Evolutionary conservation across 23 tunicate genomes (phyloP).

Genomic region (Trididemnum miniatum): DNA sequence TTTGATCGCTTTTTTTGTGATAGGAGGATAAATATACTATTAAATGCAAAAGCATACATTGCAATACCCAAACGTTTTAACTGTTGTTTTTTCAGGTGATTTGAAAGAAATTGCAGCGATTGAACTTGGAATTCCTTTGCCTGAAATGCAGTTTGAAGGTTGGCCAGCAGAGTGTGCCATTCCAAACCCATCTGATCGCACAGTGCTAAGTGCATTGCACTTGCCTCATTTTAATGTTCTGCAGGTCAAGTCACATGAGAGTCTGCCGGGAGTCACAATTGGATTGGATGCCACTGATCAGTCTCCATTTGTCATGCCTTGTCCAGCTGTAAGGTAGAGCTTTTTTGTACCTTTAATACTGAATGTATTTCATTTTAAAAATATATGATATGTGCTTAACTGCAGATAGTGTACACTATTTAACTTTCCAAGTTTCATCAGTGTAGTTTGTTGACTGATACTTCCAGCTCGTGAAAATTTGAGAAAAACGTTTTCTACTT

Average conservation of each 20-base stretch:
- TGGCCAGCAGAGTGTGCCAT: slow-evolving; percentile 65
- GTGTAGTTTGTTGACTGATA: no score
- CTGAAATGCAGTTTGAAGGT: slow-evolving; percentile 62
- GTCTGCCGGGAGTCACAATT: slow-evolving; percentile 25
- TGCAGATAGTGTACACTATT: no score
- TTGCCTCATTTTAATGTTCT: slow-evolving; percentile 49
- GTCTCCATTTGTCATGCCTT: slow-evolving; percentile 24
- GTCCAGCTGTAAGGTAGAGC: slow-evolving; percentile 38
- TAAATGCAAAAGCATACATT: no score
- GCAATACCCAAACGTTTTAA: no score
- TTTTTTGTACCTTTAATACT: not conserved
- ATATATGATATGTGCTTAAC: no score
- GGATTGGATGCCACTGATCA: slow-evolving; percentile 20
- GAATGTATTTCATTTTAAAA: no score
- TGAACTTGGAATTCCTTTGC: slow-evolving; percentile 57
- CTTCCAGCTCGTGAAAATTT: no score
- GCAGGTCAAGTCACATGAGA: slow-evolving; percentile 7
- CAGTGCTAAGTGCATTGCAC: slow-evolving; percentile 39
- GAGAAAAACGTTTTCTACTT: no score
- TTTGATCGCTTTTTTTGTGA: no score
- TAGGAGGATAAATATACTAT: no score
- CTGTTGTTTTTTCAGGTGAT: no score
- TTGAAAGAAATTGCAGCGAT: slow-evolving; percentile 70
- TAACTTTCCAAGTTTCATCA: no score
- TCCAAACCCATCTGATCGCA: slow-evolving; percentile 33